Evolutionary conservation across 1,140 invertebrate species (phyloP).

Genomic region (Ips nitidus): DNA sequence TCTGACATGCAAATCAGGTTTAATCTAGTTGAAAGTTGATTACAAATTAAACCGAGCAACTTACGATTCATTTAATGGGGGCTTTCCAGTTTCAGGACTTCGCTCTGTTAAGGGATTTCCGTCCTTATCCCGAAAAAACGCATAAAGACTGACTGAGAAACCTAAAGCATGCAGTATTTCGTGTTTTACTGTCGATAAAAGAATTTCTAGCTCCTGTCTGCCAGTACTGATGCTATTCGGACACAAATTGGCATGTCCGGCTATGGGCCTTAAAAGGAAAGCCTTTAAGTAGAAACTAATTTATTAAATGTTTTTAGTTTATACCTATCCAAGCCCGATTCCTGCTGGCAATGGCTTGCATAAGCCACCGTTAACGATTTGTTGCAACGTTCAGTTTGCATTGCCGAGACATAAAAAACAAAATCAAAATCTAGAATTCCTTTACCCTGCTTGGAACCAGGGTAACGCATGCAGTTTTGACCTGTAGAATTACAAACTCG

Average conservation of each 20-base stretch:
- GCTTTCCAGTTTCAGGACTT: conserved; percentile 81
- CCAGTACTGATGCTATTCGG: conserved; percentile 93
- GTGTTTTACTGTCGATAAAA: conserved; percentile 97
- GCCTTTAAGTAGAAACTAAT: background rate
- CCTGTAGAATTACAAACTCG: conserved; percentile 83
- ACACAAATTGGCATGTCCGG: conserved; percentile 97
- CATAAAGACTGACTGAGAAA: conserved; percentile 93
- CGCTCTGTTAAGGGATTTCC: conserved; percentile 84
- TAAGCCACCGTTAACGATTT: conserved; percentile 93
- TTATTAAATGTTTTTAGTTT: background rate
- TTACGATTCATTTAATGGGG: conserved; percentile 84
- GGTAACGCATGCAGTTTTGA: conserved; percentile 68
- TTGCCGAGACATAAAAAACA: conserved; percentile 73
- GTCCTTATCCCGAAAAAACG: conserved; percentile 84
- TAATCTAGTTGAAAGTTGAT: background rate
- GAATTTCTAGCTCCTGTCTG: conserved; percentile 86
- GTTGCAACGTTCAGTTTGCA: conserved; percentile 87
- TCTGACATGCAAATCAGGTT: conserved; percentile 52
- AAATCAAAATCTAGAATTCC: conserved; percentile 89
- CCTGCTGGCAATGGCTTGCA: conserved; percentile 98
- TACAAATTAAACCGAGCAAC: conserved; percentile 35
- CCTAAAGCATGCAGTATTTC: conserved; percentile 97
- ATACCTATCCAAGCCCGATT: conserved; percentile 85
- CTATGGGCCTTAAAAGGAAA: conserved; percentile 79
- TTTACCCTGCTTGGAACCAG: conserved; percentile 54